Base-by-base conservation (phyloP, 2,113 vertebrate genomes). In the Atractosteus spatula region DNA sequence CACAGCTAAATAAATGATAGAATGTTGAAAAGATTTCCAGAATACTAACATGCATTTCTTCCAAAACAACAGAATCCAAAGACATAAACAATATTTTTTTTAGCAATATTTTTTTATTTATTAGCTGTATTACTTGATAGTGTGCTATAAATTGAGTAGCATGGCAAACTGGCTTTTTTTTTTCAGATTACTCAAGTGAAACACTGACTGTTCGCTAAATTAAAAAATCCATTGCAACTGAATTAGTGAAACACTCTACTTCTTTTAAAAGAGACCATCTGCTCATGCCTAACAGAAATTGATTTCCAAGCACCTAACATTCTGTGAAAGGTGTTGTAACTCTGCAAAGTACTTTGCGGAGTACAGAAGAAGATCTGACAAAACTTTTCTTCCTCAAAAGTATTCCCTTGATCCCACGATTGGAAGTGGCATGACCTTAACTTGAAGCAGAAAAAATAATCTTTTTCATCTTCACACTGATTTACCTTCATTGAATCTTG, bases 231-330 rank as follows among this genome's bases (percentile, higher is more conserved):
- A 67, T 66, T 77, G 63, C 62, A 62, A 69, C 72, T 51, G 68
- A 77, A 70, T 70, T 73, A 65, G 56, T 43, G n/a, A 71, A 74
- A 68, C 42, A 3, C 3, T 63, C 45, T 65, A 17, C 71, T 57
- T 8, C 61, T 45, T 68, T 55, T 69, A 66, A 17, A 6, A 61
- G 14, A 41, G 61, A 75, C 45, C 68, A 71, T 73, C 61, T 69
- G 74, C 69, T 63, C 16, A 64, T 51, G 62, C 68, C 63, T 41
- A 71, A 69, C 67, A 62, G 59, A 56, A 67, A 72, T 70, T 68
- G 68, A 80, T 75, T 73, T 57, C 45, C 62, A 47, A 59, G 69
- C 57, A 61, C 62, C 61, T 64, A 72, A 71, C 17, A 70, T 71
- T 57, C 51, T 41, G 42, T 66, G 56, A 59, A 62, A 44, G 75